Evolutionary conservation across 2,113 vertebrate species (phyloP), one percentile per base, ranked within the genome.

Genomic region (Dasyornis broadbenti): DNA sequence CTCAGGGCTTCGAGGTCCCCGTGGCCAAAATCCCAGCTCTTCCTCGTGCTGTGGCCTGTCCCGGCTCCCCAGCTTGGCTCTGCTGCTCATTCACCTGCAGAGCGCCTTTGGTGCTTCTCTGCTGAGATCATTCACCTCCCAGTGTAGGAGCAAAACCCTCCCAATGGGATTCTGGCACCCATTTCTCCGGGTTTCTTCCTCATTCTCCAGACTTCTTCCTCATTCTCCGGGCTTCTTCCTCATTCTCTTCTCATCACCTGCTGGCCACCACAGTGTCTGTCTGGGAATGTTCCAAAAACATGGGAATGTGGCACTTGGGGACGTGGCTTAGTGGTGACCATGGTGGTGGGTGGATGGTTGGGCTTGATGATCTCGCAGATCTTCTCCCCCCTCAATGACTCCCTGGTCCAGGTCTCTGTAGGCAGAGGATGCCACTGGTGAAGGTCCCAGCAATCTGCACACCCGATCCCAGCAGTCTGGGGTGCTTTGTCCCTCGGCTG

Each of bases 11-110:
- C 6, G 1, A 61, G 78, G 19, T 90, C 72, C 90, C 79, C 3
- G 1, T 0, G 1, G 85, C 82, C 89, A 94, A 71, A 66, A 59
- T 23, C 69, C 44, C 1, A 0, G 44, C 61, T 92, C 65, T 52
- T 65, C 91, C 81, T n/a, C 7, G 28, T 61, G 49, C 82, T 8
- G 0, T 0, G 1, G 63, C 82, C 73, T 92, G 94, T 65, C 92
- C 35, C 0, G 0, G 79, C 96, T 33, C 91, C 95, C 85, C 93
- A 80, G 73, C 91, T 84, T 96, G 95, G 95, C 94, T 87, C 66
- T 72, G 57, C 24, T 79, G 22, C 70, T 95, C 91, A 95, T 95
- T 91, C 94, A 96, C 96, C 96, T 97, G 95, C 94, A 90, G 7
- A 90, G 65, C 72, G 60, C 50, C 22, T 95, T 84, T 78, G 91